phyloP scores from a whole-genome alignment of 1,140 invertebrate genomes.

The Tenebrio molitor region DNA sequence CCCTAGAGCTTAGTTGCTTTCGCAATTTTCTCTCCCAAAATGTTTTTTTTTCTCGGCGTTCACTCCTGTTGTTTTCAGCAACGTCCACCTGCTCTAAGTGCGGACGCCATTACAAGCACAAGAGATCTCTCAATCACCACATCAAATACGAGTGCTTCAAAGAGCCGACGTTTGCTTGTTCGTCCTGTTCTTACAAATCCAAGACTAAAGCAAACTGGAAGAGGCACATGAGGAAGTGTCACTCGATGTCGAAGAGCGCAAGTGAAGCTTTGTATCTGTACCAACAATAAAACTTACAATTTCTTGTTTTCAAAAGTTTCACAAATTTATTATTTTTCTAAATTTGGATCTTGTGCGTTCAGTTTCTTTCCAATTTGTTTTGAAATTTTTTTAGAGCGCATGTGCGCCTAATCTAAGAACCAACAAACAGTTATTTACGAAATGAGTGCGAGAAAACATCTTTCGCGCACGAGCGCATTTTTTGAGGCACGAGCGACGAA shows the following conservation, averaged over 20 bases:
- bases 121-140: background rate
- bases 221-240: too few relatives aligned
- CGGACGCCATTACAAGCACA: conserved; percentile 64
- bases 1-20: background rate
- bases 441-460: too few relatives aligned
- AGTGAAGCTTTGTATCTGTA: conserved; percentile 45
- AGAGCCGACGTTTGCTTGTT: conserved; percentile 44
- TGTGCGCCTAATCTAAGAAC: too few relatives aligned
- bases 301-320: too few relatives aligned
- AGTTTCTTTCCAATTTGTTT: too few relatives aligned
- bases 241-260: too few relatives aligned
- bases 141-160: conserved; percentile 35
- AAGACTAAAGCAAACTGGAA: conserved; percentile 38
- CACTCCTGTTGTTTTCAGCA: background rate
- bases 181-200: background rate
- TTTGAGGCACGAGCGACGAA: too few relatives aligned
- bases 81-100: conserved; percentile 69
- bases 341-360: too few relatives aligned
- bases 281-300: conserved; percentile 38
- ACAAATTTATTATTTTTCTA: too few relatives aligned
- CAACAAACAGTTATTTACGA: too few relatives aligned
- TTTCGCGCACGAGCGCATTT: too few relatives aligned
- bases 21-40: background rate
- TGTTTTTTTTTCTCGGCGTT: background rate
- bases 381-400: too few relatives aligned